Base-by-base conservation (phyloP, 1,140 invertebrate genomes). In the Drosophila obscura region DNA sequence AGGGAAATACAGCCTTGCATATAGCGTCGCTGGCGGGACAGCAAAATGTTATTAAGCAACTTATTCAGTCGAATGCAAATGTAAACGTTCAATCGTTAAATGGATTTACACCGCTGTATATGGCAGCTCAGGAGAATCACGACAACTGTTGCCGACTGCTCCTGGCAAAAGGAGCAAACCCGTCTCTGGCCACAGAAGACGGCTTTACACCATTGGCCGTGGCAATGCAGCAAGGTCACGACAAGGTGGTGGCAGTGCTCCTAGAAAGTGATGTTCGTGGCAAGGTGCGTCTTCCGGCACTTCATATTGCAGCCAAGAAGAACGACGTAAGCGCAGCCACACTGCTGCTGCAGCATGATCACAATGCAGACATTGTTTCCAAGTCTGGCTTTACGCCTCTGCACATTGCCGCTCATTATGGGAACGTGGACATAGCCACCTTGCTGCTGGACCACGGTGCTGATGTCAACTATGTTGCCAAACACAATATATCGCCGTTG, bases 291-390 rank as follows among this genome's bases (percentile, higher is more conserved):
- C 90, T 97, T 53, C 96, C 96, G 1, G 96, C 96, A 8, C 93
- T 99, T 48, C 98, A 99, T 93, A 99, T 99, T 85, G 99, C 99
- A n/a, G 99, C 99, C 24, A 99, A 99, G 93, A 99, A 99, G 92
- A 98, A 99, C 92, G 99, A 99, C 91, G 97, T 97, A 63, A 99
- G 98, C 93, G 97, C 98, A 28, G 98, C 98, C 7, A 95, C 95
- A 53, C 93, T 99, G 49, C 94, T 98, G 44, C 93, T 99, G 49
- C 97, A 98, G 94, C 98, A 98, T 92, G 97, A 99, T 92, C 96
- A 97, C 92, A 98, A 98, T 93, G 97, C 97, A 1, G 98, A 99
- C 92, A 96, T 98, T 48, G 97, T 97, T 53, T 98, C 97, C 9
- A 99, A 99, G 93, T 99, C 97, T 88, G 98, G 98, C 1, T 99